These are phyloP conservation scores for Gambelia wislizenii DNA, from an alignment of 2,797 vertebrate species.

Conservation along the genomic window DNA sequence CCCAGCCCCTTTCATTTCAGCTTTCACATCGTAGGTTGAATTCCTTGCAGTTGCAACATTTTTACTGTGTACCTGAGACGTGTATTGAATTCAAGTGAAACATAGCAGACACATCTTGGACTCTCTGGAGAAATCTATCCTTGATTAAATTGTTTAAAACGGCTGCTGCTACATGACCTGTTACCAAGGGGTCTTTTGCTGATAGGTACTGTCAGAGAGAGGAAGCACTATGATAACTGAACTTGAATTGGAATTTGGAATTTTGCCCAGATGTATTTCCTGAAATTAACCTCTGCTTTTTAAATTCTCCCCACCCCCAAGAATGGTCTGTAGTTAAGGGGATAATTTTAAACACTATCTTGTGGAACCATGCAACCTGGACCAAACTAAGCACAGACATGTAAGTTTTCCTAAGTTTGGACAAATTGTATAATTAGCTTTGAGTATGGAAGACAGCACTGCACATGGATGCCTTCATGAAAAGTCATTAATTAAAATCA, in stretches of 20 bases:
- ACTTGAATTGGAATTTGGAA: conserved; percentile 41
- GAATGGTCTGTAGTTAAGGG: conserved; percentile 3
- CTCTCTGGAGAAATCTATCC: conserved; percentile 52
- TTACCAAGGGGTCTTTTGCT: conserved; percentile 33
- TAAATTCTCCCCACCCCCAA: not conserved
- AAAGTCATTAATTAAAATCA: too few species aligned
- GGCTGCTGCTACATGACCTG: conserved; percentile 26
- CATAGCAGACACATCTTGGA: conserved; percentile 37
- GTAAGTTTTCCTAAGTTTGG: not conserved
- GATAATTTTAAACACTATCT: not conserved
- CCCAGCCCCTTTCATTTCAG: not conserved
- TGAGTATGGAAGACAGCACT: too few species aligned
- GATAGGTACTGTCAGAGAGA: conserved; percentile 30
- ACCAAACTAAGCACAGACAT: not conserved
- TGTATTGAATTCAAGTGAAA: conserved; percentile 44
- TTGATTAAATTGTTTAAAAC: conserved; percentile 59
- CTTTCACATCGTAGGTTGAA: conserved; percentile 35
- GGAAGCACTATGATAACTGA: conserved; percentile 33
- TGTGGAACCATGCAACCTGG: not conserved
- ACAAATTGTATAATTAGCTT: not conserved
- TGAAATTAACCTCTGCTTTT: conserved; percentile 22
- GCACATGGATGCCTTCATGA: too few species aligned
- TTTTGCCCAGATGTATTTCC: not conserved
- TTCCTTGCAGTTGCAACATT: conserved; percentile 40
- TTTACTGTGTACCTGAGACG: conserved; percentile 32